These are phyloP conservation scores for Miltochrista miniata DNA, from an alignment of 2,888 invertebrate genomes.

Conservation along the genomic window DNA sequence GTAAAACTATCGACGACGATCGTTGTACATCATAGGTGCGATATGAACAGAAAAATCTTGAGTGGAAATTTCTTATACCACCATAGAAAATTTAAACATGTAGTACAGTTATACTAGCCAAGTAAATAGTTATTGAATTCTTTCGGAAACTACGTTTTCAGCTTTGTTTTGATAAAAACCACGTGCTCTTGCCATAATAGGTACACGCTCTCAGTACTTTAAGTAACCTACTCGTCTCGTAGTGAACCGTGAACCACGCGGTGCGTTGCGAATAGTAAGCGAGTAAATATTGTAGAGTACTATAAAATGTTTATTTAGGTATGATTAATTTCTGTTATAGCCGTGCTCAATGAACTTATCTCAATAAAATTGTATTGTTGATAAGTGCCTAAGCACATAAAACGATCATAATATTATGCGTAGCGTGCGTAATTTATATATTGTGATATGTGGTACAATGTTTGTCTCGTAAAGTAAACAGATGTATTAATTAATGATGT, in stretches of 20 bases:
- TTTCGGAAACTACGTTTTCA: no score
- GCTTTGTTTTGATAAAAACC: slow-evolving; percentile 5
- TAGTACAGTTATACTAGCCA: no score
- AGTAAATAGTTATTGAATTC: no score
- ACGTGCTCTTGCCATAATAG: slow-evolving; percentile 34
- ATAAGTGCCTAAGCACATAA: neutral
- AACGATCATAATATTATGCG: no score
- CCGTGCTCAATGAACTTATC: slow-evolving; percentile 43
- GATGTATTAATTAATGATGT: neutral
- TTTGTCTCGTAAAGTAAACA: neutral
- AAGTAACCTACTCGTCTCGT: neutral
- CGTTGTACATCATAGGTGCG: no score
- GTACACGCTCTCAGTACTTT: slow-evolving; percentile 23
- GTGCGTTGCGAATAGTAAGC: slow-evolving; percentile 21
- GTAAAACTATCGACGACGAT: no score
- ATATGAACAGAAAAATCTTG: no score
- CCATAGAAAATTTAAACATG: no score
- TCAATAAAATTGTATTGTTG: slow-evolving; percentile 9
- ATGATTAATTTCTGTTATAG: slow-evolving; percentile 16
- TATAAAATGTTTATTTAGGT: slow-evolving; percentile 9
- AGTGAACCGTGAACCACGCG: slow-evolving; percentile 39
- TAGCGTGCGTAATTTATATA: neutral
- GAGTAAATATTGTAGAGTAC: slow-evolving; percentile 16
- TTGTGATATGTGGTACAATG: neutral
- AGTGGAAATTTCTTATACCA: no score